These are phyloP conservation scores for Tolypeutes matacus DNA, from an alignment of 2,797 vertebrate genomes.

Conservation along the genomic window DNA sequence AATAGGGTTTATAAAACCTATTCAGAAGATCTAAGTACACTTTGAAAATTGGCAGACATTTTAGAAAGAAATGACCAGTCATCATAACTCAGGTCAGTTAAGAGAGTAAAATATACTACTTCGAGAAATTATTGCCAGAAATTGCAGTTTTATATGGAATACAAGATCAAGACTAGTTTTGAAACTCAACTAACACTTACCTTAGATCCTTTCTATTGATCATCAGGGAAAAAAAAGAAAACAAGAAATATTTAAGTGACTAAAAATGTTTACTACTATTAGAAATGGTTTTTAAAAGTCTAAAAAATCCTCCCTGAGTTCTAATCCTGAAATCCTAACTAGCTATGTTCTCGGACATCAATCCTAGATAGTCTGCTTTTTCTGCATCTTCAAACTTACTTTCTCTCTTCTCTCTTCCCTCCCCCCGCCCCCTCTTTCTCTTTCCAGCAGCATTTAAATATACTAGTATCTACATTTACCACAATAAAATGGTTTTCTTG, in stretches of 20 bases:
- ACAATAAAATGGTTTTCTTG: no score
- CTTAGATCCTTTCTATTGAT: neutral
- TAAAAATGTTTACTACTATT: neutral
- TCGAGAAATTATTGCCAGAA: slow-evolving; percentile 36
- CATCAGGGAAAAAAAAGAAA: neutral
- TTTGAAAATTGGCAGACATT: slow-evolving; percentile 69
- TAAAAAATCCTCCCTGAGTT: neutral
- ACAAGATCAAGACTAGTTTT: slow-evolving; percentile 55
- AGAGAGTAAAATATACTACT: slow-evolving; percentile 74
- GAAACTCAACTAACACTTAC: slow-evolving; percentile 39
- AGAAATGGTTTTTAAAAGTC: neutral
- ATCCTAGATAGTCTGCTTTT: neutral
- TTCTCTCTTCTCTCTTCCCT: no score
- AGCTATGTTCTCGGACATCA: neutral
- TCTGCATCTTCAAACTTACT: neutral
- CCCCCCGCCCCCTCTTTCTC: neutral
- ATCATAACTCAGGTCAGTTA: slow-evolving; percentile 62
- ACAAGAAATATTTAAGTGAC: neutral
- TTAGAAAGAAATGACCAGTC: slow-evolving; percentile 69
- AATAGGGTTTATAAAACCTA: slow-evolving; percentile 70
- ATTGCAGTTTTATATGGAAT: slow-evolving; percentile 46
- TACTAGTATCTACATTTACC: neutral
- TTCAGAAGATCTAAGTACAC: slow-evolving; percentile 55
- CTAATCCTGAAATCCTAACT: neutral
- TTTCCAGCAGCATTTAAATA: neutral